Evolutionary conservation across 2,888 invertebrate species (phyloP), one percentile per base, ranked within the genome.

Genomic region (Helleia helle): DNA sequence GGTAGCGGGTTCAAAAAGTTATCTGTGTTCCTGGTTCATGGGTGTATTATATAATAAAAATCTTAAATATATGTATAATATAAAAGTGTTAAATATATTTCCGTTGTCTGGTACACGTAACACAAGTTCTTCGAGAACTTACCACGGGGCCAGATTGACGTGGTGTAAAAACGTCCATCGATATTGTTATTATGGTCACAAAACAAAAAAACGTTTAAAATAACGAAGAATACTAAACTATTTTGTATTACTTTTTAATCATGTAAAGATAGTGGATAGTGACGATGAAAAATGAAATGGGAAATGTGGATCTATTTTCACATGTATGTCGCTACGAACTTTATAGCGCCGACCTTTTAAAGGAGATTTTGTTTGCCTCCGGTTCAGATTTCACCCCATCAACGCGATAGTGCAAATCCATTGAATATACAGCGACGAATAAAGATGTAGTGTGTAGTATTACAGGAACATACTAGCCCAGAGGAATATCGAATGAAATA

Each of bases 281-380:
- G 12, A 13, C 5, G 39, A 30, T 15, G 22, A 24, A 39, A 38
- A 39, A 8, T 4, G 22, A 30, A 30, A 24, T 24, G n/a, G n/a
- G n/a, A n/a, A n/a, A n/a, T n/a, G n/a, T n/a, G n/a, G n/a, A n/a
- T n/a, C n/a, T n/a, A n/a, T n/a, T 30, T 30, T 39, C 22, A 22
- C 22, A 17, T 24, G 22, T 11, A 14, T 30, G 8, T 11, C 9
- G 14, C 30, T 25, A 30, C 39, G 24, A 25, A 12, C 24, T 14
- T 30, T 18, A 30, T 24, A 26, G 25, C 7, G 25, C 29, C 15
- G 7, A 22, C 39, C 39, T 30, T 39, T 39, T 30, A 13, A 39
- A 30, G 22, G 12, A 36, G 34, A 24, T 12, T 34, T 22, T 36
- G 13, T 36, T 24, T 34, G 22, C 18, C 13, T 8, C 12, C 7